A percentile compares a stretch with the other conserved stretches of the same genome.
Evolutionary conservation across 2,797 vertebrate species (phyloP).

Genomic region (Mormyrus hasselquistii): DNA sequence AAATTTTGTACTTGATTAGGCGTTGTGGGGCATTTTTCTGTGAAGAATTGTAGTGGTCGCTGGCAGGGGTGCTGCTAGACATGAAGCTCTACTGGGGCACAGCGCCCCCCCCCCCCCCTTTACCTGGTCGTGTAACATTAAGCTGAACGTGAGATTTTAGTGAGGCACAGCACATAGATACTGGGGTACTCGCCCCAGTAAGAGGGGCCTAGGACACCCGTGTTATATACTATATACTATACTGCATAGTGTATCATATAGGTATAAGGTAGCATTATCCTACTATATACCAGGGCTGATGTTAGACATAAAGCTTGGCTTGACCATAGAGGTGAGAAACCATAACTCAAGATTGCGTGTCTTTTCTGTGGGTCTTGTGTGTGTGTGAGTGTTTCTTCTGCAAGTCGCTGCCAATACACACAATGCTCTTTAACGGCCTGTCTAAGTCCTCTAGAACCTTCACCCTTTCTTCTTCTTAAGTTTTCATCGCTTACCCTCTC

Average conservation of each 20-base stretch:
- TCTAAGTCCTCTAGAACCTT: background rate
- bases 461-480: background rate
- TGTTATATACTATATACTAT: too few species aligned
- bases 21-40: constrained; percentile 15
- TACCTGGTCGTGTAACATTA: background rate
- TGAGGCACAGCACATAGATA: background rate
- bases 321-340: background rate
- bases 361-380: background rate
- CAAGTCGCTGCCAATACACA: background rate
- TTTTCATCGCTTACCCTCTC: background rate
- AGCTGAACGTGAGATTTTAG: background rate
- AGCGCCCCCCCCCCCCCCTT: background rate
- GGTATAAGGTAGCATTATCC: too few species aligned
- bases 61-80: background rate
- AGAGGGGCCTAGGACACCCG: background rate
- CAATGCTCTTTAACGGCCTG: background rate
- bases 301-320: background rate
- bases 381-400: background rate
- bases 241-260: too few species aligned
- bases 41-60: constrained; percentile 21
- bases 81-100: background rate
- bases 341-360: background rate
- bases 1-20: constrained; percentile 34
- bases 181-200: background rate
- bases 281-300: background rate